Evolutionary conservation across 2,113 vertebrate genomes (phyloP).

Genomic region (Oriolus oriolus): DNA sequence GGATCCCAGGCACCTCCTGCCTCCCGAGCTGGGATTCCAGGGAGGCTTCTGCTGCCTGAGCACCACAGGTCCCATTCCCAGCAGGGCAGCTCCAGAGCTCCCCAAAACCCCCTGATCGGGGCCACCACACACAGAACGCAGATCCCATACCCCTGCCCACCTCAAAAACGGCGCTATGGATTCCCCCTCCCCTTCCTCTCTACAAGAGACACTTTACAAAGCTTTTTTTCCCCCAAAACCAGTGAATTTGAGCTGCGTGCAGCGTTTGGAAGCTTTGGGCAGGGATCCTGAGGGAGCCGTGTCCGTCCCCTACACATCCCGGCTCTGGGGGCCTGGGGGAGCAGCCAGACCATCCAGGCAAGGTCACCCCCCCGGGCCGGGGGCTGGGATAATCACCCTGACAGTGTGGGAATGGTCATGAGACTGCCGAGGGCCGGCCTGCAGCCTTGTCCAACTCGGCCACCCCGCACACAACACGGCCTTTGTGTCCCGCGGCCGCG

Average conservation of each 20-base stretch:
- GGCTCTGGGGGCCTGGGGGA: fast-evolving
- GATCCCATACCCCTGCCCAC: not conserved
- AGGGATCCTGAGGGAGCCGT: not conserved
- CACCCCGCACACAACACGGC: conserved; percentile 22
- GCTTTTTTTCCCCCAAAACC: fast-evolving
- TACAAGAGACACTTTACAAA: fast-evolving
- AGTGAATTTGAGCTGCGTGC: fast-evolving
- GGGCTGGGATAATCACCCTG: not conserved
- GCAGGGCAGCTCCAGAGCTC: not conserved
- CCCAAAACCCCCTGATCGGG: fast-evolving
- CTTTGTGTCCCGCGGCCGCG: not conserved
- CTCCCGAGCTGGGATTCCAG: fast-evolving
- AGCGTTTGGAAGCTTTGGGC: not conserved
- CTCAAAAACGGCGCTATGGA: fast-evolving
- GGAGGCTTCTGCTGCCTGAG: not conserved
- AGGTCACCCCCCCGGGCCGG: not conserved
- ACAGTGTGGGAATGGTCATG: conserved; percentile 36
- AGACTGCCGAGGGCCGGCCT: not conserved
- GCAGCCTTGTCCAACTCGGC: not conserved
- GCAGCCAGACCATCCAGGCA: not conserved
- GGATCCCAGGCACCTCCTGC: not conserved
- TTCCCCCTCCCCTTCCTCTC: no score
- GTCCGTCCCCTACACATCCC: not conserved
- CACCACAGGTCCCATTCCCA: fast-evolving
- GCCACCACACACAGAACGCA: fast-evolving